Base-by-base conservation (phyloP, 2,888 invertebrate species). In the Callinectes sapidus region DNA sequence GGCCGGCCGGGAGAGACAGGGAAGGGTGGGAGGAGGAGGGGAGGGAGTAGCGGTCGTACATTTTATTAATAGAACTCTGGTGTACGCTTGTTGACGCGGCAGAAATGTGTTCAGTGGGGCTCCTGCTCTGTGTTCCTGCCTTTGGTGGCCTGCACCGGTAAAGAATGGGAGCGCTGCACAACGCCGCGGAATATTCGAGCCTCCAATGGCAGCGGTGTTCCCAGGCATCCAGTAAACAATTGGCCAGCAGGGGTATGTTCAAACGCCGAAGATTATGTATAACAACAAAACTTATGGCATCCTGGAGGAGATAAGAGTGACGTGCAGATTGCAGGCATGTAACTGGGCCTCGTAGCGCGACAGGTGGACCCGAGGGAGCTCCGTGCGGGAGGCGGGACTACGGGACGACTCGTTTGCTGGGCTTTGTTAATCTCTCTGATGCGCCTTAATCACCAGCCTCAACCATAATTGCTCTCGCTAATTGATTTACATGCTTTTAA, bases 381-480 rank as follows among this genome's bases (percentile, higher is more conserved):
- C 16, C 28, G n/a, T 71, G 28, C 28, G 61, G 61, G 61, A 61
- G 61, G 71, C 71, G 10, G 71, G 71, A 71, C 71, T 28, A 71
- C 71, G n/a, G 71, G 71, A 71, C 71, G n/a, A 71, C 71, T 71
- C 28, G 28, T 71, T 71, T 71, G 71, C 71, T 61, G 71, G 71
- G 71, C 71, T 71, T 71, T 71, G 71, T 71, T 71, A 71, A 71
- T 28, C 71, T 71, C 71, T 23, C n/a, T 71, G 71, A 71, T 71
- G 71, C 71, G 71, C 71, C 71, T 71, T 71, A 71, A 71, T 71
- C 71, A 71, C 71, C 71, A 71, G 71, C 71, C 71, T 71, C 71
- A 23, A 71, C 71, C 71, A 71, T 71, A 71, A 71, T 71, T 71
- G 71, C 71, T n/a, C 71, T 71, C 71, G 71, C 71, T 71, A 71